phyloP scores from a whole-genome alignment of 2,113 vertebrate genomes.

The Callithrix jacchus region DNA sequence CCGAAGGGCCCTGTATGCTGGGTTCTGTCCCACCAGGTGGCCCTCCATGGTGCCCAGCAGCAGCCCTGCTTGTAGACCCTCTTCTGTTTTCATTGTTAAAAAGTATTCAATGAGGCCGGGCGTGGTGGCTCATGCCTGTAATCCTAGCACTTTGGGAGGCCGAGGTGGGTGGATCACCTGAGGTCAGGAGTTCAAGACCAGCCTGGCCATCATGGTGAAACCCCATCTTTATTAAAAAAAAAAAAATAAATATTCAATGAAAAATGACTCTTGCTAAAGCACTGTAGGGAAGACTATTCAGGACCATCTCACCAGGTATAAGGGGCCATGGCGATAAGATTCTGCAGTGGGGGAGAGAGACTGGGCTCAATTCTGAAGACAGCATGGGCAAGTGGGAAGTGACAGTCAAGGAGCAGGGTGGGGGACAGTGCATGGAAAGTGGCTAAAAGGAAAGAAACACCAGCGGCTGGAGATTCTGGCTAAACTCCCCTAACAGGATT shows the following conservation, averaged over 20 bases:
- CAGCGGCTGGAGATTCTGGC: background rate
- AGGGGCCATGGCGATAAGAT: background rate
- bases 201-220: no score
- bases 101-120: background rate
- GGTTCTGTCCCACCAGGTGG: background rate
- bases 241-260: background rate
- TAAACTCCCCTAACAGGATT: background rate
- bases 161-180: no score
- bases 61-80: no score
- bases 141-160: no score
- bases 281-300: background rate
- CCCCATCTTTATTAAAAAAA: no score
- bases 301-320: background rate
- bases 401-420: background rate
- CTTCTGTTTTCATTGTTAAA: background rate
- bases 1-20: no score
- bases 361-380: background rate
- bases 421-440: background rate
- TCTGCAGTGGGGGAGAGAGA: background rate
- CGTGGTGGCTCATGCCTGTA: no score
- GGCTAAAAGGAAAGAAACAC: background rate
- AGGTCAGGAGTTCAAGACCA: no score
- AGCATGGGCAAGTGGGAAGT: background rate
- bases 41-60: background rate
- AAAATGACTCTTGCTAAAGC: background rate